Base-by-base conservation (phyloP, 2,113 vertebrate genomes). In the Anthoscopus minutus region DNA sequence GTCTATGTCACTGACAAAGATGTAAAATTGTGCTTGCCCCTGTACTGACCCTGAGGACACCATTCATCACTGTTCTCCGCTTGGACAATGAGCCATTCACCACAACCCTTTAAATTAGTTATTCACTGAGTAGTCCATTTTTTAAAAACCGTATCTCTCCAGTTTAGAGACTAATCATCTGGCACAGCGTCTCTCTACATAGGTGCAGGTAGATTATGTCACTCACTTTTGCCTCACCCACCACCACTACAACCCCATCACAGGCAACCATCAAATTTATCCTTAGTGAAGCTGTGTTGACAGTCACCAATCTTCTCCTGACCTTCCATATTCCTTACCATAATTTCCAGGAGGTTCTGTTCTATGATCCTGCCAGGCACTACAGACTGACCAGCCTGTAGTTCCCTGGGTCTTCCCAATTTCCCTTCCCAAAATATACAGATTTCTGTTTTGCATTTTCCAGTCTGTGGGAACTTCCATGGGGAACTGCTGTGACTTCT, bases 61-160 rank as follows among this genome's bases (percentile, higher is more conserved):
- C 15, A 70, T 18, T 45, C 0, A 0, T 16, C 33, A 33, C 19
- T 61, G 22, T 10, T 38, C 33, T 45, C 28, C 47, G 38, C 8
- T 10, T 61, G 38, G 28, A 69, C n/a, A 78, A 28, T 27, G 23
- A 61, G 18, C 8, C 4, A 1, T 30, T 54, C 54, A 78, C 54
- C 1, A 1, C 4, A 70, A 54, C 8, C 4, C 19, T 40, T 37
- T 21, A 37, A 70, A 69, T 30, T 54, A 1, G 1, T n/a, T 30
- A 54, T 54, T 45, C 13, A n/a, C 23, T 5, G 4, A 54, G 16
- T 13, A 51, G 38, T 24, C 8, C 28, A 45, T 17, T 38, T 54
- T n/a, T 56, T 30, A n/a, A 54, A 61, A 70, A 30, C 2, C 16
- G 28, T 27, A 7, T 16, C 56, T 45, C 40, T 47, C 47, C 47